Percentiles rank a stretch among this genome's conserved stretches.
Evolutionary conservation across 2,797 vertebrate species (phyloP).

Genomic region (Myotis myotis): DNA sequence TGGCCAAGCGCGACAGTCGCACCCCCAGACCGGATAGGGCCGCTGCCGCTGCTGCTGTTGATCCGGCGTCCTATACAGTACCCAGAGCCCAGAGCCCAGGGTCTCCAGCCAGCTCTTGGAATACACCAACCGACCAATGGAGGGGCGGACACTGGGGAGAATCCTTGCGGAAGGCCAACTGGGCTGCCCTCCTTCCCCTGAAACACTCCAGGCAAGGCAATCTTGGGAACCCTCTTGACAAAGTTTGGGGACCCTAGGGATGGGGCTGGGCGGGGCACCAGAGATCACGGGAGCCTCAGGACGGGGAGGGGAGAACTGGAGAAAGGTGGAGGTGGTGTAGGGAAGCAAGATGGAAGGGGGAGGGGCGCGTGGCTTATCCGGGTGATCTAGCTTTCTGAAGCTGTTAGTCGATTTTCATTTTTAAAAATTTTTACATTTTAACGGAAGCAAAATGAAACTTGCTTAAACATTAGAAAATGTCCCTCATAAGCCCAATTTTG

Average conservation of each 20-base stretch:
- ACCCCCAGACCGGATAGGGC: constrained; percentile 87
- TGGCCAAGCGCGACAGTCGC: constrained; percentile 69
- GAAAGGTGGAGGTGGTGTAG: no score
- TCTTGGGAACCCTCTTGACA: neutral
- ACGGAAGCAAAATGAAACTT: neutral
- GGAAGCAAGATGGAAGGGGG: neutral
- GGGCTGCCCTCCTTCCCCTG: neutral
- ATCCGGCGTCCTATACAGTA: neutral
- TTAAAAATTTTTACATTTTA: neutral
- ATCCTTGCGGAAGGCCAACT: neutral
- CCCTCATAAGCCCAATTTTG: neutral
- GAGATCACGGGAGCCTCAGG: neutral
- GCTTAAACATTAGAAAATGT: neutral
- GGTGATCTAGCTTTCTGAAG: neutral
- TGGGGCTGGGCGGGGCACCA: neutral
- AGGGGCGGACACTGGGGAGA: neutral
- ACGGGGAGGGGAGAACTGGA: neutral
- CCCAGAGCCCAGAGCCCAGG: no score
- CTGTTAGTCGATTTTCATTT: neutral
- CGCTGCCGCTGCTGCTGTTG: constrained; percentile 79
- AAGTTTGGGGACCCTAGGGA: neutral
- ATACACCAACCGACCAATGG: neutral
- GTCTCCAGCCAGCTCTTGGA: constrained; percentile 23
- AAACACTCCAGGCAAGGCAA: neutral
- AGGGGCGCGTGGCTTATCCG: neutral